These are phyloP conservation scores for Arrhamphus sclerolepis DNA, from an alignment of 2,797 vertebrate genomes.

Conservation along the genomic window DNA sequence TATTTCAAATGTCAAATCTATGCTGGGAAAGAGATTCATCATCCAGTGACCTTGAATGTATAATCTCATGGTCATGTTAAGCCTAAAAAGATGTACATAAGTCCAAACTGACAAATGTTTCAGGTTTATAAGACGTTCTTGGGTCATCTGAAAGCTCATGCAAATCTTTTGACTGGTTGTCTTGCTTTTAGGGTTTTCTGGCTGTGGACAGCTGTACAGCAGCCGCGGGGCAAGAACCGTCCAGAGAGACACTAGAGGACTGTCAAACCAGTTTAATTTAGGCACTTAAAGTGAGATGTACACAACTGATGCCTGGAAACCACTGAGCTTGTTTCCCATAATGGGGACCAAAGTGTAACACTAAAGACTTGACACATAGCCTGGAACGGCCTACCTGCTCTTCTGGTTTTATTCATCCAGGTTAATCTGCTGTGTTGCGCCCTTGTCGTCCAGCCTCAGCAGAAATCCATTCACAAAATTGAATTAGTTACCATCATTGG, in stretches of 20 bases:
- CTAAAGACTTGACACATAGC: slow-evolving; percentile 47
- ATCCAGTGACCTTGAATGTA: no score
- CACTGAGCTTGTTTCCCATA: slow-evolving; percentile 27
- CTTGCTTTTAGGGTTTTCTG: no score
- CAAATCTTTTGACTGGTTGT: no score
- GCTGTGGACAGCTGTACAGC: no score
- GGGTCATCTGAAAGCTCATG: no score
- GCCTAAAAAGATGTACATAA: no score
- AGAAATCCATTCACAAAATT: slow-evolving; percentile 57
- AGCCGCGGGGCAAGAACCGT: not conserved
- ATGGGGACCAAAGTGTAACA: slow-evolving; percentile 24
- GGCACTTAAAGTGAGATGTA: not conserved
- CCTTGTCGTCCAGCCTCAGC: slow-evolving; percentile 46
- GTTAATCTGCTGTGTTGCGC: slow-evolving; percentile 37
- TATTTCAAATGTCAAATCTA: no score
- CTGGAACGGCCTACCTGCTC: slow-evolving; percentile 49
- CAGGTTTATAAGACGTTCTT: no score
- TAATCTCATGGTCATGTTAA: no score
- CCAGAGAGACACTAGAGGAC: not conserved
- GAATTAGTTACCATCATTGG: slow-evolving; percentile 51
- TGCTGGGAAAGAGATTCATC: no score
- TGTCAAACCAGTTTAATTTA: not conserved
- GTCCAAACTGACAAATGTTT: no score
- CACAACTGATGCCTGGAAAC: slow-evolving; percentile 1
- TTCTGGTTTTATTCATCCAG: slow-evolving; percentile 45